Evolutionary conservation across 2,797 vertebrate species (phyloP).

Genomic region (Trachops cirrhosus): DNA sequence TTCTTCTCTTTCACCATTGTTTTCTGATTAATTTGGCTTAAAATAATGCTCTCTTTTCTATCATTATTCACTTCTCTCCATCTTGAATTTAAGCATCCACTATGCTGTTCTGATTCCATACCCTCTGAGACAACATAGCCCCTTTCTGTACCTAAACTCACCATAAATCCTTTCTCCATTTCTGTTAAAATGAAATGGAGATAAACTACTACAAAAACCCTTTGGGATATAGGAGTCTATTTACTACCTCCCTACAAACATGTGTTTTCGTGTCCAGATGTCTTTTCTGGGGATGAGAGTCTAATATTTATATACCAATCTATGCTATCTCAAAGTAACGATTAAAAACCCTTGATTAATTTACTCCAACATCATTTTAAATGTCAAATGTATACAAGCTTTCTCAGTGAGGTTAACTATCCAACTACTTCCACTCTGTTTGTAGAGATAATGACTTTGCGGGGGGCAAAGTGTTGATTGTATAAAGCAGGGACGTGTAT

Average conservation of each 20-base stretch:
- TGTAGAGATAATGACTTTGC: background rate
- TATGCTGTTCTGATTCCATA: background rate
- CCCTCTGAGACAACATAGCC: background rate
- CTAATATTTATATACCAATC: slow-evolving; percentile 13
- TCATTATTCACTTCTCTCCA: background rate
- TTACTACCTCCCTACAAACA: background rate
- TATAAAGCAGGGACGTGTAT: background rate
- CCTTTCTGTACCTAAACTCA: slow-evolving; percentile 13
- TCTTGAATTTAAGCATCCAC: slow-evolving; percentile 24
- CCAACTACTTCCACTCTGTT: background rate
- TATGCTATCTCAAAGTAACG: background rate
- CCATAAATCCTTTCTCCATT: slow-evolving; percentile 26
- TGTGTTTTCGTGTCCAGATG: background rate
- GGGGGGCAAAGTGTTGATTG: background rate
- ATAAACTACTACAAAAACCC: background rate
- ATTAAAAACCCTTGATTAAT: background rate
- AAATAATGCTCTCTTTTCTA: background rate
- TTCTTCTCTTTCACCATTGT: background rate
- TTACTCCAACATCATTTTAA: background rate
- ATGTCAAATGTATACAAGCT: background rate
- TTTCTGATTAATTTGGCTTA: background rate
- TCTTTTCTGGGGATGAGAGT: background rate
- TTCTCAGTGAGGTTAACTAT: background rate
- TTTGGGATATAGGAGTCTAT: background rate
- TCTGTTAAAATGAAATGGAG: slow-evolving; percentile 26